phyloP scores from a whole-genome alignment of 2,797 vertebrate species.

The Cottoperca gobio region DNA sequence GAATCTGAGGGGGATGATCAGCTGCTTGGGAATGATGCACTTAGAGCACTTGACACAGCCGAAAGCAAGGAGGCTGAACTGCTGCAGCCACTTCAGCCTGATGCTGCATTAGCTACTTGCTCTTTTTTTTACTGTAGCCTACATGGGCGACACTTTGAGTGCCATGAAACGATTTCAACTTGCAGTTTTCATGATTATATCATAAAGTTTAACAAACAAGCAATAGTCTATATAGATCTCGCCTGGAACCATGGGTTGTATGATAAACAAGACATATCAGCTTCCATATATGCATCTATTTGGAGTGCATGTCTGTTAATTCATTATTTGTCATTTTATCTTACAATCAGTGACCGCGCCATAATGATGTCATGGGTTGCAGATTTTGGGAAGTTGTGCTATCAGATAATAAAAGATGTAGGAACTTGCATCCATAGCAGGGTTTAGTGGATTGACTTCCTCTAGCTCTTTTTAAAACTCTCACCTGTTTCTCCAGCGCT shows the following conservation, averaged over 20 bases:
- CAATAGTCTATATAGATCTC: neutral
- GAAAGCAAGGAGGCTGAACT: constrained; percentile 25
- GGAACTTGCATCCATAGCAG: neutral
- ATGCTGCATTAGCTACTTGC: constrained; percentile 17
- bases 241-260: neutral
- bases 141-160: neutral
- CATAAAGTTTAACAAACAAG: neutral
- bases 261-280: neutral
- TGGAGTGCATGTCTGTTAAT: no score
- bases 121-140: neutral
- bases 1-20: constrained; percentile 8
- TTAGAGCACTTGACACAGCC: constrained; percentile 37
- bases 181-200: neutral
- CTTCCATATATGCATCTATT: neutral
- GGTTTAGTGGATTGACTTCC: neutral
- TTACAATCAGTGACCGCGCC: neutral
- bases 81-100: constrained; percentile 30
- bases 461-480: neutral
- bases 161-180: neutral
- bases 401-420: neutral
- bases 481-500: constrained; percentile 86
- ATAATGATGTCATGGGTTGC: neutral
- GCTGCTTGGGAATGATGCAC: constrained; percentile 38
- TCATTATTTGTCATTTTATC: no score
- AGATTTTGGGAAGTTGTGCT: neutral